Base-by-base conservation (phyloP, 1,140 invertebrate species). In the Zaprionus taronus region DNA sequence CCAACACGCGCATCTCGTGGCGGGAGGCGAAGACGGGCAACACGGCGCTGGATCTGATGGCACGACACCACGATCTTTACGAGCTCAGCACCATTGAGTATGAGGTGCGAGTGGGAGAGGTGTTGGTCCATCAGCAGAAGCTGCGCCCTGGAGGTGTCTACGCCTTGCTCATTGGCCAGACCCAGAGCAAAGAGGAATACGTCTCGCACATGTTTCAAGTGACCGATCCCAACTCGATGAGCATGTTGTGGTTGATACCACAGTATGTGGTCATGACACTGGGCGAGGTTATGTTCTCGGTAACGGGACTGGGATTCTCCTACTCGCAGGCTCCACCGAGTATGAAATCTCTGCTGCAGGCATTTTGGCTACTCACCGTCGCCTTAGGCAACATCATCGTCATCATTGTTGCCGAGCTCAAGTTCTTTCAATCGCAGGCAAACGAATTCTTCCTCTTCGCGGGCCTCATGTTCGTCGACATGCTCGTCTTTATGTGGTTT, bases 321-420 rank as follows among this genome's bases (percentile, higher is more conserved):
- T 99, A 98, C 92, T 95, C 95, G 0, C 95, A 98, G 94, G 97
- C 98, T 4, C 98, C 98, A 0, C 90, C 93, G 7, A 96, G 95
- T 71, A 98, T 99, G 97, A 99, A 98, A 91, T 97, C 98, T 0
- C 95, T 99, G 0, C 83, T 99, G 1, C 96, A 97, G 92, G 97
- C 98, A 2, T 94, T 95, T 0, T 99, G 98, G 97, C 93, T 98
- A n/a, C 91, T 99, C 1, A 99, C 98, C 0, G 96, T 97, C 0
- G 97, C 98, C 1, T 95, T 99, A 87, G 98, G 98, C n/a, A 98
- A 99, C 93, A 92, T 99, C 0, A 96, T 99, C 2, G 95, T 99
- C 1, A 95, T 99, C 22, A 94, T 99, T 34, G 95, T 98, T 7
- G 96, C 94, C 1, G 94, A 92, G 49, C 44, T 86, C 5, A 83